Conservation (phyloP, 2,797 vertebrate genomes). For the Scleropages formosus region DNA sequence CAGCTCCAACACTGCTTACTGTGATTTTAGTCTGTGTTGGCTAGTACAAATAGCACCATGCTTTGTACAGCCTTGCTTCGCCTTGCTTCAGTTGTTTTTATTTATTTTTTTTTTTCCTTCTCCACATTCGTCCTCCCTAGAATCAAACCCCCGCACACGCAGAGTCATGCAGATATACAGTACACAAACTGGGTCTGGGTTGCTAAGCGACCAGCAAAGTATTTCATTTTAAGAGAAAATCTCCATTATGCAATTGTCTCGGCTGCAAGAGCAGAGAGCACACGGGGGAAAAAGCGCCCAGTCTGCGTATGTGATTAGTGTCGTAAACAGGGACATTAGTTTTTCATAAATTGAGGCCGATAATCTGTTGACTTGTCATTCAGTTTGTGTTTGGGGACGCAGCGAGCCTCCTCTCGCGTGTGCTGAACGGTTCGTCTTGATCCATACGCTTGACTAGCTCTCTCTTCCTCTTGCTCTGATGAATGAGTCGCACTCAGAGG, state of each 20-base stretch:
- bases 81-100: not conserved
- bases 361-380: slow-evolving; percentile 52
- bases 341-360: slow-evolving; percentile 51
- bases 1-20: not conserved
- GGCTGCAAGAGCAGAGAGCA: slow-evolving; percentile 44
- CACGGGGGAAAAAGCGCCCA: slow-evolving; percentile 49
- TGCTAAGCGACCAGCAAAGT: slow-evolving; percentile 73
- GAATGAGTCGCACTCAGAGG: not conserved
- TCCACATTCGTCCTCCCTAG: slow-evolving; percentile 37
- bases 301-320: slow-evolving; percentile 57
- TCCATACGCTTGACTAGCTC: slow-evolving; percentile 14
- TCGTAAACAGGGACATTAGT: slow-evolving; percentile 50
- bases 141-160: slow-evolving; percentile 57
- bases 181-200: slow-evolving; percentile 64
- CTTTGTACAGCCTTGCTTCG: not conserved
- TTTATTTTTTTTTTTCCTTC: slow-evolving; percentile 35
- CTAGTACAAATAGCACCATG: not conserved
- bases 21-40: not conserved
- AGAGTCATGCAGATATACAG: slow-evolving; percentile 60
- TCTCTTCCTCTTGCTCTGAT: slow-evolving; percentile 20
- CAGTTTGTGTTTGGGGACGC: not conserved
- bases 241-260: slow-evolving; percentile 64
- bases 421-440: not conserved
- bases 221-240: slow-evolving; percentile 64
- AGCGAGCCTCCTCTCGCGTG: slow-evolving; percentile 21